Evolutionary conservation across 2,888 invertebrate species (phyloP).

Genomic region (Nemapogon koenigi): DNA sequence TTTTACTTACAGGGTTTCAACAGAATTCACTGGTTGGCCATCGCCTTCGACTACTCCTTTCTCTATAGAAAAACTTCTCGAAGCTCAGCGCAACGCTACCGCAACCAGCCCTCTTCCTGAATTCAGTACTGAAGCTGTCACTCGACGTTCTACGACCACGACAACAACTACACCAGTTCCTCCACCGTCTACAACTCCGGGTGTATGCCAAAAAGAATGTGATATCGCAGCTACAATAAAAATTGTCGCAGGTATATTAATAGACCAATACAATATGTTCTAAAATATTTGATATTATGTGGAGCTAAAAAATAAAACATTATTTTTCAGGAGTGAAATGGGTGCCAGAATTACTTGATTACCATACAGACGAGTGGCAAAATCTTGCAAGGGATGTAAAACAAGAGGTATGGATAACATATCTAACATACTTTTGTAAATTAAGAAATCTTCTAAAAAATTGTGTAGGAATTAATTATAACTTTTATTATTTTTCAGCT

Average conservation of each 20-base stretch:
- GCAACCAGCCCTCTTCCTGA: conserved; percentile 59
- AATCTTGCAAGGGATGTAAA: conserved; percentile 81
- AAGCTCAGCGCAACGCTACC: conserved; percentile 69
- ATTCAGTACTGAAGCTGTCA: conserved; percentile 53
- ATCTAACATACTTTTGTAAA: not conserved
- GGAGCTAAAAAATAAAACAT: too few relatives aligned
- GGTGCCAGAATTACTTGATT: conserved; percentile 85
- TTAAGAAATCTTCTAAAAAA: not conserved
- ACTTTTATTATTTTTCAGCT: conserved; percentile 63
- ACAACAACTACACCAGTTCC: conserved; percentile 74
- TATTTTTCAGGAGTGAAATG: conserved; percentile 69
- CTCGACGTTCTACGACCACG: conserved; percentile 58
- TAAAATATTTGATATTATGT: not conserved
- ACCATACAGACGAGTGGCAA: conserved; percentile 88
- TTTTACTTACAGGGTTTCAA: conserved; percentile 83
- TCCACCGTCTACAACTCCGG: conserved; percentile 80
- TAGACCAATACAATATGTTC: conserved; percentile 1
- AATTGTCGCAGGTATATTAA: conserved; percentile 70
- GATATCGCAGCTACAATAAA: conserved; percentile 87
- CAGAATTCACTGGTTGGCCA: conserved; percentile 92
- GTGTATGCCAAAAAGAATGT: conserved; percentile 78
- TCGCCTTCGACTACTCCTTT: conserved; percentile 87
- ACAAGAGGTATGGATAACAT: conserved; percentile 67
- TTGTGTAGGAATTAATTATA: not conserved
- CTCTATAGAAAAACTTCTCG: conserved; percentile 81